A percentile compares a stretch with the other conserved stretches of the same genome.
phyloP scores from a whole-genome alignment of 2,113 vertebrate genomes.

The Fregata magnificens region DNA sequence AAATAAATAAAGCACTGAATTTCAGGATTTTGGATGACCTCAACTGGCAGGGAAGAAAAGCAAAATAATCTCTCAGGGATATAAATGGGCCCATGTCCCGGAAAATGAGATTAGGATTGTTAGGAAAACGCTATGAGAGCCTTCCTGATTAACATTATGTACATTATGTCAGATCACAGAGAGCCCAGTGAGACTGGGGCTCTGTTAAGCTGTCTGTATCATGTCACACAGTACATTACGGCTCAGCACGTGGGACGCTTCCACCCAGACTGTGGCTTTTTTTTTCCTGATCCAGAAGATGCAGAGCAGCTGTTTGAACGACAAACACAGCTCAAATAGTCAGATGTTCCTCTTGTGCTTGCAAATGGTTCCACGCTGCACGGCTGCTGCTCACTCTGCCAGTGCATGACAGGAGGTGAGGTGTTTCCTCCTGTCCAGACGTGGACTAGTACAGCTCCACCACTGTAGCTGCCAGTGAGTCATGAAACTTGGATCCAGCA shows the following conservation, averaged over 20 bases:
- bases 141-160: not conserved
- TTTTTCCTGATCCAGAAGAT: not conserved
- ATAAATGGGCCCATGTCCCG: not conserved
- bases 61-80: not conserved
- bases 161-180: not conserved
- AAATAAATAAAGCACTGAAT: not conserved
- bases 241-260: not conserved
- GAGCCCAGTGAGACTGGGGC: not conserved
- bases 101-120: not conserved
- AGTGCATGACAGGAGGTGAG: not conserved
- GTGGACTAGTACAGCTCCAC: not conserved
- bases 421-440: not conserved
- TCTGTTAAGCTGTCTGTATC: not conserved
- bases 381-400: not conserved
- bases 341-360: not conserved
- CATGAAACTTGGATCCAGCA: not conserved
- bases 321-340: not conserved
- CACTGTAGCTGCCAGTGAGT: not conserved
- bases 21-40: not conserved
- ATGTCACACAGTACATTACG: not conserved
- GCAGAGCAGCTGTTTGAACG: not conserved
- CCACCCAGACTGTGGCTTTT: not conserved
- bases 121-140: not conserved
- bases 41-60: not conserved
- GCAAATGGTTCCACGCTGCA: fast-evolving